phyloP scores from a whole-genome alignment of 2,113 vertebrate genomes.

The Pomatorhinus ruficollis region DNA sequence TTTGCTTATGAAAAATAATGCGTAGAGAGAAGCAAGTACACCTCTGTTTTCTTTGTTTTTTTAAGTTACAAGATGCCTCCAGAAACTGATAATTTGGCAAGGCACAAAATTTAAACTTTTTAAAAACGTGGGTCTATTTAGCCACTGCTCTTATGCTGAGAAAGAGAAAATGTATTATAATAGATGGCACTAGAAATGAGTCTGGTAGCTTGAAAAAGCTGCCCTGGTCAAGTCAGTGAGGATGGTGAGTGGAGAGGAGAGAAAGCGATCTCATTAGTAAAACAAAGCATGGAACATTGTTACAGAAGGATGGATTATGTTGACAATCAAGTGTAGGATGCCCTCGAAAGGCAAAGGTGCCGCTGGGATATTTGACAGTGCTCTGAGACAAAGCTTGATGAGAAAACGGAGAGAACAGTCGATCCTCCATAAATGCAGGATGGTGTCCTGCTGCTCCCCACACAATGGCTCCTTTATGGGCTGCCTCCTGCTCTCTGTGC shows the following conservation, averaged over 20 bases:
- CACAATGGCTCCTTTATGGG: not conserved
- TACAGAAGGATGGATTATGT: constrained; percentile 14
- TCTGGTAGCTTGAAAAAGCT: not conserved
- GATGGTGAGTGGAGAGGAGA: not conserved
- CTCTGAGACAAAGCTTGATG: not conserved
- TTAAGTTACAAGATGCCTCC: not conserved
- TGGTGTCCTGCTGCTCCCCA: not conserved
- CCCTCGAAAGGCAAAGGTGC: constrained; percentile 49
- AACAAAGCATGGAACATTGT: constrained; percentile 32
- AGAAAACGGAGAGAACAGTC: not conserved
- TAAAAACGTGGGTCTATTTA: not conserved
- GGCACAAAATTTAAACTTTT: not conserved
- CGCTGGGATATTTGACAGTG: constrained; percentile 5
- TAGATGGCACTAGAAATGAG: not conserved
- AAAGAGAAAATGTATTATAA: not conserved
- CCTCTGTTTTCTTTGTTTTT: not conserved
- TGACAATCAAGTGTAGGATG: constrained; percentile 2
- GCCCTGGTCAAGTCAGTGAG: not conserved
- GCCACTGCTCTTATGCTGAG: not conserved
- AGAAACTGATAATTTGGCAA: not conserved
- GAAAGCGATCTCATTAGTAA: not conserved
- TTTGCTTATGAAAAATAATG: not conserved
- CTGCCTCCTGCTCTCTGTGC: not conserved
- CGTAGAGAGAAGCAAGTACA: not conserved
- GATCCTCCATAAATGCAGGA: not conserved